Evolutionary conservation across 2,797 vertebrate species (phyloP).

Genomic region (Malacoraja senta): DNA sequence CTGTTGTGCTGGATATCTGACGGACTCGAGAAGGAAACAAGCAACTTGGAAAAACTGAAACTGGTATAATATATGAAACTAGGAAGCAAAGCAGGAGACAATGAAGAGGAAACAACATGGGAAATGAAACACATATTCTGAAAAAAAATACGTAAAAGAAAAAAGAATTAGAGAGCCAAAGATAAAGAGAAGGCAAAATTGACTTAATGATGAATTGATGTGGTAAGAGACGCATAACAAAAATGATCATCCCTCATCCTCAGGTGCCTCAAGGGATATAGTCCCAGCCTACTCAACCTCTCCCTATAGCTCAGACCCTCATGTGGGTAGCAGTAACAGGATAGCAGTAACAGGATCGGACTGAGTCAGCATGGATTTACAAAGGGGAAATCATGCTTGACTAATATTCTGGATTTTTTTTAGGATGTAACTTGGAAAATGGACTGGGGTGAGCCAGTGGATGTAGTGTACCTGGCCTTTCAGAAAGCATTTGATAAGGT

Average conservation of each 20-base stretch:
- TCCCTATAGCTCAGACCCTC: too few species aligned
- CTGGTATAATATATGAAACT: neutral
- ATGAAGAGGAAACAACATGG: neutral
- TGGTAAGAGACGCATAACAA: neutral
- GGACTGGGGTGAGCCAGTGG: too few species aligned
- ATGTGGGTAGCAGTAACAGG: too few species aligned
- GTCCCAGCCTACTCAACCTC: too few species aligned
- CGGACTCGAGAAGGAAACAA: neutral
- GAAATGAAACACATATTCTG: neutral
- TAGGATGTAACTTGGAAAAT: too few species aligned
- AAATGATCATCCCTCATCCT: neutral
- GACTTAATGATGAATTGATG: neutral
- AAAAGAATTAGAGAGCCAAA: neutral
- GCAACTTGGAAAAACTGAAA: neutral
- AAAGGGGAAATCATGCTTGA: too few species aligned
- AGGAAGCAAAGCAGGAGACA: neutral
- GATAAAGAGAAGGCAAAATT: neutral
- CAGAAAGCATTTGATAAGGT: too few species aligned
- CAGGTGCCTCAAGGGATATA: too few species aligned
- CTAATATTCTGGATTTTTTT: too few species aligned
- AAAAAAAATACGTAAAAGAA: neutral
- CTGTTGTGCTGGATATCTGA: neutral
- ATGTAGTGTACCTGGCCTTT: too few species aligned
- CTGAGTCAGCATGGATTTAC: too few species aligned
- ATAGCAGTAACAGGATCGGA: too few species aligned